Percentiles rank a stretch among this genome's conserved stretches.
Evolutionary conservation across 2,113 vertebrate species (phyloP).

Genomic region (Aleadryas rufinucha): DNA sequence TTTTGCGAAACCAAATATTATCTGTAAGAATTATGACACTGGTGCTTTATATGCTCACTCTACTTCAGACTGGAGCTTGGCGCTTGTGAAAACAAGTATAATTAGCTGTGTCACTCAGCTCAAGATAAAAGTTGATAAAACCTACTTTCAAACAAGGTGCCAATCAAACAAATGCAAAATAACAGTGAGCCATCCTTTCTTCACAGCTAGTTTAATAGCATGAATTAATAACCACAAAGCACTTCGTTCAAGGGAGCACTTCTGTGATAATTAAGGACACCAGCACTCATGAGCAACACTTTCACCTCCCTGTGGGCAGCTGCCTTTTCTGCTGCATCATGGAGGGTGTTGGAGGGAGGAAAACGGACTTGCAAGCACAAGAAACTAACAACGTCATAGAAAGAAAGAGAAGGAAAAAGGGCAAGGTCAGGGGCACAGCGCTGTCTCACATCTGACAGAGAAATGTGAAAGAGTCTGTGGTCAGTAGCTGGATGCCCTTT

Average conservation of each 20-base stretch:
- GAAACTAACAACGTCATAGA: background rate
- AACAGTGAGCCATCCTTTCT: background rate
- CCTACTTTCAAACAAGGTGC: background rate
- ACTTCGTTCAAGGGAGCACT: background rate
- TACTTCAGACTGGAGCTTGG: background rate
- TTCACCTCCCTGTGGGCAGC: background rate
- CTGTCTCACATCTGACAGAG: background rate
- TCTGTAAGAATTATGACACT: background rate
- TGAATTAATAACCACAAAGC: background rate
- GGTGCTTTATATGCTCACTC: background rate
- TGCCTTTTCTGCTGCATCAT: background rate
- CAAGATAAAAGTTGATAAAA: constrained; percentile 22
- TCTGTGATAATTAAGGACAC: background rate
- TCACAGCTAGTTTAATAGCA: background rate
- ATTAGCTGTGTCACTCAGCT: constrained; percentile 16
- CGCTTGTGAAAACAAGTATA: constrained; percentile 21
- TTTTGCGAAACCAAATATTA: background rate
- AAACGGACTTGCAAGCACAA: background rate
- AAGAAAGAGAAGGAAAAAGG: background rate
- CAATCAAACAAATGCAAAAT: constrained; percentile 13
- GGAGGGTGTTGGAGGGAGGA: background rate
- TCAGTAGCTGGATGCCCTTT: background rate
- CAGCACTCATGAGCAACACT: background rate
- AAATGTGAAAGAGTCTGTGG: background rate
- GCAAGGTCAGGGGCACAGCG: background rate